Evolutionary conservation across 2,797 vertebrate genomes (phyloP), one percentile per base, ranked within the genome.

Genomic region (Sebastes trivittatus): DNA sequence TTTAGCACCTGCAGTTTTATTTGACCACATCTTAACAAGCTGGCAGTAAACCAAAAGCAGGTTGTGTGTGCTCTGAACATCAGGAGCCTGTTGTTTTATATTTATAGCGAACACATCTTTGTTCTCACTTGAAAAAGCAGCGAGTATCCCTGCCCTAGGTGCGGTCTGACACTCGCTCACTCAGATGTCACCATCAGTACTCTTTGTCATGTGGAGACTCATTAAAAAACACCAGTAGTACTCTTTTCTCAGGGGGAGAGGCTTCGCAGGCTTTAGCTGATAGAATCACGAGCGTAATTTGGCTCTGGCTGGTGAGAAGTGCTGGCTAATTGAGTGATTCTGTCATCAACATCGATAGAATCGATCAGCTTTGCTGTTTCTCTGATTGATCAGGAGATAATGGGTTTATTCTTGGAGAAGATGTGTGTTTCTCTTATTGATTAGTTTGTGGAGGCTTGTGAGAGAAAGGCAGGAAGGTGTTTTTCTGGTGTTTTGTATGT

Each of bases 351-450:
- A 79, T 92, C 86, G 68, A 84, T 88, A 34, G 4, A 36, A 89
- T 84, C 54, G 82, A 75, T 86, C 60, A 1, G 56, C 78, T 86
- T 83, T 88, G 14, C 85, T 87, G 73, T 85, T 81, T 62, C 6
- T 58, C 61, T 75, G 64, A 88, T 80, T 87, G 87, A 89, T 90
- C 74, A 32, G 59, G 63, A 81, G 77, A 78, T 83, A 75, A 77
- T 59, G 52, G 59, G 52, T 13, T 77, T 80, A 59, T 80, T 81
- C 86, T 62, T 22, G 7, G 34, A 77, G 52, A 29, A 7, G 27
- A 46, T 7, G 58, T 54, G 30, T 36, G 2, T 74, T 29, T 27
- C 16, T 46, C 11, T 72, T 34, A 90, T 81, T 81, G 82, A 88
- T 86, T 27, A 55, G 13, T 62, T 64, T 65, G 29, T 65, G 58